phyloP scores from a whole-genome alignment of 1,140 invertebrate genomes.

The Copidosoma floridanum region DNA sequence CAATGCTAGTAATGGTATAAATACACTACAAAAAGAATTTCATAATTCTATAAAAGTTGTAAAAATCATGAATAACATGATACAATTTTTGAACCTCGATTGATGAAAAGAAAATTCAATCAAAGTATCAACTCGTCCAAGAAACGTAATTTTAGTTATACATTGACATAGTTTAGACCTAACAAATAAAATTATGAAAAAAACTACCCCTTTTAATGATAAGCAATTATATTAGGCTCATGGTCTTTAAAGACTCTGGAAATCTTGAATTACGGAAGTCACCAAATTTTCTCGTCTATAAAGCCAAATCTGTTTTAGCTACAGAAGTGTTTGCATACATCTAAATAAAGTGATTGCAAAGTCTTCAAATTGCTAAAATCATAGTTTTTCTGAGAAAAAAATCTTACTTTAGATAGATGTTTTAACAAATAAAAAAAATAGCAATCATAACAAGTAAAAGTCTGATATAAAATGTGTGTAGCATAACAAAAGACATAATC shows the following conservation, averaged over 20 bases:
- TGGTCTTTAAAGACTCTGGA: no score
- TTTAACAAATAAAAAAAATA: no score
- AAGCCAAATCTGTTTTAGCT: neutral
- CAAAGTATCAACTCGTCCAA: neutral
- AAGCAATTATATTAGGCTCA: neutral
- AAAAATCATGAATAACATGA: neutral
- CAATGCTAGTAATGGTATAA: neutral
- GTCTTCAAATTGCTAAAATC: neutral
- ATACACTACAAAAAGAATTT: neutral
- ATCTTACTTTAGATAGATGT: no score
- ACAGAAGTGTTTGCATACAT: neutral
- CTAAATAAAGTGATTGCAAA: neutral
- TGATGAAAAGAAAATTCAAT: neutral
- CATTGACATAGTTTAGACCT: conserved; percentile 8
- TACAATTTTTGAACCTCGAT: neutral
- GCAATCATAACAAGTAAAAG: no score
- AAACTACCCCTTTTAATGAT: neutral
- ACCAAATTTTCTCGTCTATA: no score
- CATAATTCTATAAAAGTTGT: neutral
- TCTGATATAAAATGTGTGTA: no score
- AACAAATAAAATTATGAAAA: neutral
- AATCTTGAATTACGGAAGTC: neutral
- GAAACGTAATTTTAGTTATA: no score
- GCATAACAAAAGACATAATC: no score
- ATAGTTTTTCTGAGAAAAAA: neutral